These are phyloP conservation scores for Chondrilla cf. caribensis DNA, from an alignment of 37 sponge, comb jelly and placozoan genomes.

Conservation along the genomic window DNA sequence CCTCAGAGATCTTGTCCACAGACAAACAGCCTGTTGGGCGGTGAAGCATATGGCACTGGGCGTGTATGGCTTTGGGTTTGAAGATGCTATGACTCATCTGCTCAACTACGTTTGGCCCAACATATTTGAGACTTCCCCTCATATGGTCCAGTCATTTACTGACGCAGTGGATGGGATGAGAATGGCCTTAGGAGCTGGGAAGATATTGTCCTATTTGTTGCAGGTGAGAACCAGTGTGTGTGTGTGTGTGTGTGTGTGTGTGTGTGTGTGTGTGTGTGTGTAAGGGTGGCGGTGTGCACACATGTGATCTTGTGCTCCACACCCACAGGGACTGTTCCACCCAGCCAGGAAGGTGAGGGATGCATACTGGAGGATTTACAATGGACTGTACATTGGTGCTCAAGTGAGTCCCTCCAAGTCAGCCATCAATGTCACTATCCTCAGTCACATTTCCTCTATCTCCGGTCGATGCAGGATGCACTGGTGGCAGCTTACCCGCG, in stretches of 20 bases:
- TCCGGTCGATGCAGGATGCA: constrained; percentile 94
- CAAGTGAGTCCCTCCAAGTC: constrained; percentile 48
- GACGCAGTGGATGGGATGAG: constrained; percentile 92
- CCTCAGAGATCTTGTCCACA: constrained; percentile 90
- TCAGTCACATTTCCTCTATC: not conserved
- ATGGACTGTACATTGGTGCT: constrained; percentile 91
- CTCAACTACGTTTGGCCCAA: constrained; percentile 98
- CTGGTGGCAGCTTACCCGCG: constrained; percentile 78
- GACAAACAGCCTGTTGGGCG: constrained; percentile 95
- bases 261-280: constrained; percentile 1
- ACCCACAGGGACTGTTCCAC: constrained; percentile 91
- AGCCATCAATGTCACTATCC: not conserved
- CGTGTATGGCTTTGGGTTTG: constrained; percentile 96
- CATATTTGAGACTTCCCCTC: constrained; percentile 94
- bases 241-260: not conserved
- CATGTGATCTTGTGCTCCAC: no score
- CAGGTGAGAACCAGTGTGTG: constrained; percentile 43
- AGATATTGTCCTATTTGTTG: constrained; percentile 84
- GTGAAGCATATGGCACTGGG: constrained; percentile 99
- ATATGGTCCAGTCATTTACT: constrained; percentile 88
- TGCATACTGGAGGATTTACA: constrained; percentile 97
- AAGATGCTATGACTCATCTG: constrained; percentile 91
- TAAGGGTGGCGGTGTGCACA: not conserved
- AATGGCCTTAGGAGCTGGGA: constrained; percentile 81
- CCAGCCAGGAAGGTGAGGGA: constrained; percentile 94